Base-by-base conservation (phyloP, 2,113 vertebrate genomes). In the Microcebus jonahi region DNA sequence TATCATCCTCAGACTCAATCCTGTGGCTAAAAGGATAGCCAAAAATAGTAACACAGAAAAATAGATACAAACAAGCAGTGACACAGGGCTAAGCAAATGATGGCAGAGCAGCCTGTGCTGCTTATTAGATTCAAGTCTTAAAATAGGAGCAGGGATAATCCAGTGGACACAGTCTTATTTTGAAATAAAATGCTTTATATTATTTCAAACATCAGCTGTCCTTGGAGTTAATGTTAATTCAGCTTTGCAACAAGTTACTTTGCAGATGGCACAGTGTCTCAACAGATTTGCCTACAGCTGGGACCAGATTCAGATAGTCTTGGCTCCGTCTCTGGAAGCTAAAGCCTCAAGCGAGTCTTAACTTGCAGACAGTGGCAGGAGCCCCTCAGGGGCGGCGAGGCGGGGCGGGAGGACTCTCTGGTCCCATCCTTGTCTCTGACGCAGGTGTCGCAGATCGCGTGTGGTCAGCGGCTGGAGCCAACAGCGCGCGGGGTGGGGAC, bases 21-120 rank as follows among this genome's bases (percentile, higher is more conserved):
- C 76, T 95, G 88, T n/a, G 83, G 95, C 87, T 94, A 85, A 88
- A 93, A 92, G 83, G 87, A 42, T 15, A 6, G 63, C 93, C 88
- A 91, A 96, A 98, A 97, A 97, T 92, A 97, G 97, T 79, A 94
- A 88, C 94, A 23, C 67, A 92, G 91, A 81, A 93, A 96, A 96
- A 93, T 2, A 93, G 70, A 88, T 39, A 76, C 88, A 87, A 94
- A 96, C 95, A 85, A 97, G 29, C 29, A 20, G 93, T 93, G 96
- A 82, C 57, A 31, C 5, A 17, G 18, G 83, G 83, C 45, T 42
- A 48, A 94, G 82, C 88, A 71, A 85, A 86, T 29, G 36, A 71
- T 68, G 68, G 34, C 5, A 6, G 84, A 50, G 92, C 95, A 80
- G 94, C 2, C 50, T 86, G 81, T 90, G 48, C 82, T 96, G 80